Percentiles rank a stretch among this genome's conserved stretches.
Conservation (phyloP, 2,797 vertebrate genomes). For the Zenarchopterus dispar region DNA sequence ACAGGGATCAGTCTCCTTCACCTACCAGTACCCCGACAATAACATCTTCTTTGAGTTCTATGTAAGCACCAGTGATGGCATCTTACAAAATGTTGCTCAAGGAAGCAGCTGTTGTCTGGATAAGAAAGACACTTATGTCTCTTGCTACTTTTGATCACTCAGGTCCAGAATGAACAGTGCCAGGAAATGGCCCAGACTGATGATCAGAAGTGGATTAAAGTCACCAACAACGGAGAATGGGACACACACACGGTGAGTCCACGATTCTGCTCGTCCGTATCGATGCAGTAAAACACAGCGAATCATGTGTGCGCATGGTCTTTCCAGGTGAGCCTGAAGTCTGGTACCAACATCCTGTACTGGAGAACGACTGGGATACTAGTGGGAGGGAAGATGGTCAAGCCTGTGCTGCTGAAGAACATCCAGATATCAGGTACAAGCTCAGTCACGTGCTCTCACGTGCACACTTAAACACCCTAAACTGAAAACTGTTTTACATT, state of each 20-base stretch:
- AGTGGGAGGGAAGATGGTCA: constrained; percentile 90
- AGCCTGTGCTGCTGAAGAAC: constrained; percentile 94
- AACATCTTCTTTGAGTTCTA: constrained; percentile 99
- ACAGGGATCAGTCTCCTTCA: constrained; percentile 91
- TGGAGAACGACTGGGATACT: constrained; percentile 97
- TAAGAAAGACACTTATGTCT: background rate
- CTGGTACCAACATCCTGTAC: constrained; percentile 95
- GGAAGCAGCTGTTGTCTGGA: background rate
- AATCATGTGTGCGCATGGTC: background rate
- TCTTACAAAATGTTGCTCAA: background rate
- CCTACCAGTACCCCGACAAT: constrained; percentile 97
- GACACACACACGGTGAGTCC: constrained; percentile 87
- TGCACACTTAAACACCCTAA: background rate
- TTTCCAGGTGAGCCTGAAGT: constrained; percentile 89
- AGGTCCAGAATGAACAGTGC: constrained; percentile 99
- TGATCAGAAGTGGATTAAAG: constrained; percentile 93
- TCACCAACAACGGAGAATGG: constrained; percentile 92
- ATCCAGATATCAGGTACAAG: constrained; percentile 92
- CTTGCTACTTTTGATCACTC: constrained; percentile 9
- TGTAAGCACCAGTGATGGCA: constrained; percentile 80
- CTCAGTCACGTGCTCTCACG: background rate
- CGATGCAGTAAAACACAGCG: too few relatives aligned
- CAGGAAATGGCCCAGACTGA: constrained; percentile 91
- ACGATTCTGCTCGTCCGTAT: background rate
- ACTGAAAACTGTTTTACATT: too few relatives aligned